Evolutionary conservation across 1,140 invertebrate genomes (phyloP).

Genomic region (Rhysida immarginata): DNA sequence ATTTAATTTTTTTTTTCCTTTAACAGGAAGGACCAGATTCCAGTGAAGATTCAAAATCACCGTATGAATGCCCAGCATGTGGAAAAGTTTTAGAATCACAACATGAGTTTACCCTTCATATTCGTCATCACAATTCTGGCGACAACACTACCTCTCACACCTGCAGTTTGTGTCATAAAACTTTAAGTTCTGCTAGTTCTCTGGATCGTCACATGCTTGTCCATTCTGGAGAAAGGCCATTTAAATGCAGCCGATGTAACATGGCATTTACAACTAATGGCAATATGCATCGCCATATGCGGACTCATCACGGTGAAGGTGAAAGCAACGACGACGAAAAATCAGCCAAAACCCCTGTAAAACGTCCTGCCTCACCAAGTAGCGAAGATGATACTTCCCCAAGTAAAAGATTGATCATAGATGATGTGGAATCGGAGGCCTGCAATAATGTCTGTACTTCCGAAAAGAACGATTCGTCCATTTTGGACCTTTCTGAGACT

Average conservation of each 20-base stretch:
- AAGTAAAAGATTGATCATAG: slow-evolving; percentile 5
- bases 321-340: background rate
- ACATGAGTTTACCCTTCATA: slow-evolving; percentile 51
- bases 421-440: slow-evolving; percentile 4
- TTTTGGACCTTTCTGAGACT: background rate
- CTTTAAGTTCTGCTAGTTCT: slow-evolving; percentile 56
- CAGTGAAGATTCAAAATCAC: slow-evolving; percentile 16
- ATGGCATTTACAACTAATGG: slow-evolving; percentile 75
- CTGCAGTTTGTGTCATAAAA: slow-evolving; percentile 36
- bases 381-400: background rate
- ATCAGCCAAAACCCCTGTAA: background rate
- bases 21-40: too few relatives aligned
- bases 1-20: background rate
- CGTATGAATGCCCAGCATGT: slow-evolving; percentile 50
- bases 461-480: background rate
- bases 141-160: slow-evolving; percentile 27
- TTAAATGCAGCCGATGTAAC: slow-evolving; percentile 50
- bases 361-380: background rate
- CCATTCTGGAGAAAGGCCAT: slow-evolving; percentile 24
- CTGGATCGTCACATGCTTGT: slow-evolving; percentile 19
- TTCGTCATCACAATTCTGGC: slow-evolving; percentile 45
- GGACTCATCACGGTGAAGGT: slow-evolving; percentile 40
- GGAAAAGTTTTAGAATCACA: slow-evolving; percentile 39
- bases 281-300: slow-evolving; percentile 71
- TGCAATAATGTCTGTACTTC: background rate